Evolutionary conservation across 2,888 invertebrate species (phyloP), one percentile per base, ranked within the genome.

Genomic region (Habroteleia sp.): DNA sequence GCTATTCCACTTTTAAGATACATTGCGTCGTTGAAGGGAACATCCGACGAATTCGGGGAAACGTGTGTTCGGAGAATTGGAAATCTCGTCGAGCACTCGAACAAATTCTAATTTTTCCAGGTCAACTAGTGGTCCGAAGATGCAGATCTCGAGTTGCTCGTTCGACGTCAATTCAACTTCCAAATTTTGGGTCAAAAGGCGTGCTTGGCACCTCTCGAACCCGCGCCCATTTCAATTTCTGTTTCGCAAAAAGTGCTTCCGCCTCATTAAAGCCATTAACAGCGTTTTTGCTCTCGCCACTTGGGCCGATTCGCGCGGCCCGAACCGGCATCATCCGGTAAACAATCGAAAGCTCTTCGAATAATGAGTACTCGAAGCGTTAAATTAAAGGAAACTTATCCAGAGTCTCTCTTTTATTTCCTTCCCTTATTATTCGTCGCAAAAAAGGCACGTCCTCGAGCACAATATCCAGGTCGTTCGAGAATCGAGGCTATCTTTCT

Each of bases 371-470:
- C 3, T 54, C 44, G 37, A 33, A 11, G 44, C 39, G 33, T 41
- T n/a, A 50, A 69, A 69, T 69, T 25, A 41, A 20, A 62, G 52
- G 31, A 60, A 60, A 52, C 69, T 69, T 42, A 52, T 60, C 60
- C 20, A 23, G 13, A 39, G 41, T n/a, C n/a, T 50, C 42, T 14
- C 11, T 33, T 41, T 37, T 17, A 39, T 39, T 48, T 62, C 37
- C 41, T 42, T 13, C n/a, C 20, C 13, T 41, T 20, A 4, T 3
- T 39, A 4, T 23, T 13, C 6, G 2, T 50, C 63, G 37, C 4
- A 58, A 60, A 46, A 60, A 31, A 20, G 33, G 33, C 35, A 50
- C 41, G 48, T 63, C 50, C 50, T 62, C 39, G 13, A 46, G 39
- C 4, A 37, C 60, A 50, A 41, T 50, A 62, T 62, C 48, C 37